These are phyloP conservation scores for Nannospalax galili DNA, from an alignment of 2,113 vertebrate species.

Conservation along the genomic window DNA sequence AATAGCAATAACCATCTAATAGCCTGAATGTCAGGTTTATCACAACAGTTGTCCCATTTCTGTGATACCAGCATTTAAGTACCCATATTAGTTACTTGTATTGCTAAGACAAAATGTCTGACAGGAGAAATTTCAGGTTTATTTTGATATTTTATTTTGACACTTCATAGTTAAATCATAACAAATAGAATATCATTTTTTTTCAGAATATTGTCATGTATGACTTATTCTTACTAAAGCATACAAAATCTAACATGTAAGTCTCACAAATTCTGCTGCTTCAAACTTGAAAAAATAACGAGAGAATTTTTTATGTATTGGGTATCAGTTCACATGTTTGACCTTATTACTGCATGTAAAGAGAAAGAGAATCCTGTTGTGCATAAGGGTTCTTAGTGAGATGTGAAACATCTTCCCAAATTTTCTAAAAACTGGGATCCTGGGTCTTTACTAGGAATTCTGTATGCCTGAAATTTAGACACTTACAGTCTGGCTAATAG, in stretches of 20 bases:
- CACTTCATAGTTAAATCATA: too few relatives aligned
- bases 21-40: not conserved
- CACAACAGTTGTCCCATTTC: too few relatives aligned
- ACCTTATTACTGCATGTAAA: not conserved
- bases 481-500: not conserved
- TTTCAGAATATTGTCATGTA: too few relatives aligned
- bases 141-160: too few relatives aligned
- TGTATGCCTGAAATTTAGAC: not conserved
- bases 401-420: not conserved
- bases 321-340: not conserved
- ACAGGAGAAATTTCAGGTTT: too few relatives aligned
- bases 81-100: too few relatives aligned
- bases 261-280: not conserved
- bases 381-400: not conserved
- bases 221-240: too few relatives aligned
- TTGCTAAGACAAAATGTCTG: too few relatives aligned
- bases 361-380: not conserved
- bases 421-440: slow-evolving; percentile 37
- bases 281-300: not conserved
- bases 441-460: not conserved
- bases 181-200: too few relatives aligned
- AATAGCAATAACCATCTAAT: too few relatives aligned
- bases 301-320: not conserved
- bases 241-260: not conserved
- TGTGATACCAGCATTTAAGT: too few relatives aligned